These are phyloP conservation scores for Patella vulgata DNA, from an alignment of 1,140 invertebrate genomes.

Conservation along the genomic window DNA sequence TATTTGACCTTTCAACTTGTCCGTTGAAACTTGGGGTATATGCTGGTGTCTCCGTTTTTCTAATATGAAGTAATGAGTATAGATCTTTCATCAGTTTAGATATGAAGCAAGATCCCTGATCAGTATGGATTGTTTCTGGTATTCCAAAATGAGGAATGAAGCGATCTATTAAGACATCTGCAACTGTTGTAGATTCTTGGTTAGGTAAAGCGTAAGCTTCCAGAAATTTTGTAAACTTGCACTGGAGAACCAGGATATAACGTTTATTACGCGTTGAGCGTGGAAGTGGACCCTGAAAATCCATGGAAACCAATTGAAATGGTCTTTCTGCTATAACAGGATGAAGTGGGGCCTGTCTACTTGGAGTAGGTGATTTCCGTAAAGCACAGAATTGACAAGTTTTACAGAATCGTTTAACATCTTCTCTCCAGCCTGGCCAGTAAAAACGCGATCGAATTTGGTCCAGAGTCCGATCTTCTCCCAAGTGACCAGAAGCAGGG, in stretches of 20 bases:
- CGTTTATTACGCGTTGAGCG: slow-evolving; percentile 27
- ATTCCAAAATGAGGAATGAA: slow-evolving; percentile 57
- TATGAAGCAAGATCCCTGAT: slow-evolving; percentile 52
- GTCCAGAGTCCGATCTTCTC: no score
- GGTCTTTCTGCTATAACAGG: slow-evolving; percentile 1
- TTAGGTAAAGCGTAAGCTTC: slow-evolving; percentile 41
- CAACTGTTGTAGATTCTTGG: slow-evolving; percentile 48
- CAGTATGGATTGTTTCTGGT: slow-evolving; percentile 57
- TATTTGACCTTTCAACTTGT: slow-evolving; percentile 46
- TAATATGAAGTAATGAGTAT: no score
- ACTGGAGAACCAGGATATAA: slow-evolving; percentile 43
- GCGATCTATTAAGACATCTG: slow-evolving; percentile 51
- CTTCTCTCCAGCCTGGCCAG: no score
- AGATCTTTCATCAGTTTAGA: slow-evolving; percentile 14
- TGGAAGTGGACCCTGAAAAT: slow-evolving; percentile 45
- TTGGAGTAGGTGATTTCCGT: background rate
- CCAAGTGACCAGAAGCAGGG: no score
- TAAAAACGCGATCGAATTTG: no score
- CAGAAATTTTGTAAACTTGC: slow-evolving; percentile 46
- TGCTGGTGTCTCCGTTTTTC: slow-evolving; percentile 35
- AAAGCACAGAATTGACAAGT: background rate
- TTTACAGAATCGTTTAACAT: background rate
- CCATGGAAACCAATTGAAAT: slow-evolving; percentile 27
- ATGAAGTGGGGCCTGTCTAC: background rate
- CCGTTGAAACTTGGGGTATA: slow-evolving; percentile 55